Evolutionary conservation across 2,797 vertebrate species (phyloP).

Genomic region (Yasuhikotakia modesta): DNA sequence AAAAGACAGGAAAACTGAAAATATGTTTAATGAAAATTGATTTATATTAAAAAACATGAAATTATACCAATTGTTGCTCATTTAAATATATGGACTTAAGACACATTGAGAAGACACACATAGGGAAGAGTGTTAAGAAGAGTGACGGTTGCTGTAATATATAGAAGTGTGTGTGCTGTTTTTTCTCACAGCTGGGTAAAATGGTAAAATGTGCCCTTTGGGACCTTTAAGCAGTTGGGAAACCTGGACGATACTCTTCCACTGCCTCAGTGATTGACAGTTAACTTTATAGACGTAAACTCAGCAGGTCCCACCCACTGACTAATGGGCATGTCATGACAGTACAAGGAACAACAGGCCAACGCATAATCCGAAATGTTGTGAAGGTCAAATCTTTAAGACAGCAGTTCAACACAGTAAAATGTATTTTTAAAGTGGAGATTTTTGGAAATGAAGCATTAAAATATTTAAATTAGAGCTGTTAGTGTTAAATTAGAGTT

Average conservation of each 20-base stretch:
- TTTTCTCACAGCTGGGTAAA: slow-evolving; percentile 75
- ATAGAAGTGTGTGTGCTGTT: slow-evolving; percentile 64
- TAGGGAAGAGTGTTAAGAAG: slow-evolving; percentile 43
- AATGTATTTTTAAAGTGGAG: too few relatives aligned
- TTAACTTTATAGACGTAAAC: slow-evolving; percentile 53
- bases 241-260: slow-evolving; percentile 53
- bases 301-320: slow-evolving; percentile 28
- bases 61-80: neutral
- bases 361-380: slow-evolving; percentile 1
- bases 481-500: too few relatives aligned
- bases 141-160: slow-evolving; percentile 78
- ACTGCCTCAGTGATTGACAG: slow-evolving; percentile 55
- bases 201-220: slow-evolving; percentile 62
- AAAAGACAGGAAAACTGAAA: neutral
- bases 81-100: neutral
- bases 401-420: neutral
- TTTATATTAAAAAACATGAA: neutral
- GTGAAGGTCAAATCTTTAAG: neutral
- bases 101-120: neutral
- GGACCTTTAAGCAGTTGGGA: slow-evolving; percentile 57
- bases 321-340: slow-evolving; percentile 36
- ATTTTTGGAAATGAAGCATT: too few relatives aligned
- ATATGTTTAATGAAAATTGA: neutral
- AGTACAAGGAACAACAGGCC: slow-evolving; percentile 31
- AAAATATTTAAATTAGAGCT: too few relatives aligned